Evolutionary conservation across 1,140 invertebrate genomes (phyloP), one percentile per base, ranked within the genome.

Genomic region (Bombus confusus): DNA sequence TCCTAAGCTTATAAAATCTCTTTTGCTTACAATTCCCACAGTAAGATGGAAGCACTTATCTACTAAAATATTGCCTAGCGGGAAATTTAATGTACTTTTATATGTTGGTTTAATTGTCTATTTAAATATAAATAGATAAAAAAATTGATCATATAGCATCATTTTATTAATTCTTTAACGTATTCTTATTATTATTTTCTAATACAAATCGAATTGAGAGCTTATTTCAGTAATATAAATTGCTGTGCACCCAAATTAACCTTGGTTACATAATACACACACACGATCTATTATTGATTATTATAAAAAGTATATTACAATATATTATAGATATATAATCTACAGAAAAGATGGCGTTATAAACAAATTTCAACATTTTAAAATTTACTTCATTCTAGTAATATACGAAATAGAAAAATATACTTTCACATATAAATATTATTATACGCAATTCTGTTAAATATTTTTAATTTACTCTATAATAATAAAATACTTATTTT

Each of bases 11-110:
- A n/a, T 18, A 28, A 57, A 76, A 76, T 25, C 13, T 18, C 73
- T 72, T 62, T 80, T 83, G 52, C 62, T 86, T 80, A 18, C 79
- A 83, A 64, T 86, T 77, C 85, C 52, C 68, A 43, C 37, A 37
- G 76, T 72, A 64, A 80, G 75, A 84, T 83, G 86, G 59, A n/a
- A 72, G n/a, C 34, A 80, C 28, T 25, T 37, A 37, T 39, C 62
- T 34, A 25, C 10, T 68, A n/a, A 12, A 68, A 68, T 15, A 57
- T 15, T 4, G 31, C 57, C 3, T 15, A 57, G 25, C 83, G 78
- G 52, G 83, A n/a, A 47, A 39, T 85, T 80, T 47, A 31, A 85
- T 62, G n/a, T 62, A 28, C 43, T 5, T 28, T 59, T 15, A 1
- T 39, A 47, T 10, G 3, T 31, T 15, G 28, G 22, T 31, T 15